phyloP scores from a whole-genome alignment of 2,113 vertebrate genomes.

The Carettochelys insculpta region DNA sequence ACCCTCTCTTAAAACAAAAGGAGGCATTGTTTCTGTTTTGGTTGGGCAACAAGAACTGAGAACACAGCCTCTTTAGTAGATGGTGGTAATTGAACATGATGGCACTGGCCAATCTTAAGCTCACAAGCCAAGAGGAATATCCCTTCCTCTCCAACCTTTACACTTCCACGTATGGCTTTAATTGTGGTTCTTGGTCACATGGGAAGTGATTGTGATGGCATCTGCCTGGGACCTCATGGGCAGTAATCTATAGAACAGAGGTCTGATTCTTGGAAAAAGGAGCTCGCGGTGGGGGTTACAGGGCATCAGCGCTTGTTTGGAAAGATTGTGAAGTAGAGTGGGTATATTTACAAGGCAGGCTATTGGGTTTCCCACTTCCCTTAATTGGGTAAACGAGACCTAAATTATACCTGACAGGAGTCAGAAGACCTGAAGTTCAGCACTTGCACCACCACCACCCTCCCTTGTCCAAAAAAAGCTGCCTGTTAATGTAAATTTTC shows the following conservation, averaged over 20 bases:
- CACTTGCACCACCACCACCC: background rate
- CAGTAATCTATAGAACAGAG: background rate
- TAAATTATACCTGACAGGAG: conserved; percentile 26
- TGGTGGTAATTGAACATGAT: background rate
- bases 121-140: background rate
- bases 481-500: conserved; percentile 31
- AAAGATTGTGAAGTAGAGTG: background rate
- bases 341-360: background rate
- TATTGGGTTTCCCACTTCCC: conserved; percentile 7
- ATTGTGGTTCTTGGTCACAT: rapidly evolving
- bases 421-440: conserved; percentile 13
- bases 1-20: background rate
- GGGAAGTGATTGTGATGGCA: background rate
- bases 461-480: too few species aligned
- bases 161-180: background rate
- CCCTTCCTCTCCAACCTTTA: background rate
- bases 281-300: background rate
- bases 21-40: background rate
- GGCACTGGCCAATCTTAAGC: background rate
- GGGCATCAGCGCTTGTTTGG: background rate
- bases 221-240: background rate
- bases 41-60: background rate
- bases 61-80: background rate
- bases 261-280: background rate
- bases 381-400: background rate